Conservation (phyloP, 1,140 invertebrate genomes). For the Drosophila insularis region DNA sequence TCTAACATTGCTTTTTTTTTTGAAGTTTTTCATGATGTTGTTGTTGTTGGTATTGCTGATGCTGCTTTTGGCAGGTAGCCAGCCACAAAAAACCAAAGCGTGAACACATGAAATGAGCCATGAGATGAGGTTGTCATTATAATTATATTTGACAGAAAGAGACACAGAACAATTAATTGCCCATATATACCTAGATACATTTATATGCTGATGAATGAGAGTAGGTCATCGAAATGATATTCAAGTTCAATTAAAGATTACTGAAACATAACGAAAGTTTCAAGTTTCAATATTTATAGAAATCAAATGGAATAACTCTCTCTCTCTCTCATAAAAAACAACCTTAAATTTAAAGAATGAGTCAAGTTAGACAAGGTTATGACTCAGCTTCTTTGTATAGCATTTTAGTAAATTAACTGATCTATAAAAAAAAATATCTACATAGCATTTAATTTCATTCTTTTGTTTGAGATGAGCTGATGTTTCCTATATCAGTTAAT, state of each 20-base stretch:
- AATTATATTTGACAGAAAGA: neutral
- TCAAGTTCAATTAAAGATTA: neutral
- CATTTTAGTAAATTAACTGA: too few species aligned
- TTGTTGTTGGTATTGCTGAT: constrained; percentile 3
- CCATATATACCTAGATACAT: constrained; percentile 9
- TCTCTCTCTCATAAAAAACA: too few species aligned
- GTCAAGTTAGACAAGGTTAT: too few species aligned
- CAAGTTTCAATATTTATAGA: too few species aligned
- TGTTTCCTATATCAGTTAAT: too few species aligned
- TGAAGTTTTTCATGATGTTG: constrained; percentile 21
- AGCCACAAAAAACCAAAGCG: constrained; percentile 41
- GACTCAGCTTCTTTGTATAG: too few species aligned
- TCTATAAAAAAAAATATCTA: too few species aligned
- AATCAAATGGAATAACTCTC: too few species aligned
- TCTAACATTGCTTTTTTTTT: constrained; percentile 39
- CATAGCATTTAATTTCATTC: too few species aligned
- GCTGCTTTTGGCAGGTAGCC: constrained; percentile 34
- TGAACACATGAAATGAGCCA: constrained; percentile 69
- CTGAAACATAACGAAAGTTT: neutral
- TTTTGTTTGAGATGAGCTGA: too few species aligned
- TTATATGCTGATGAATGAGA: neutral
- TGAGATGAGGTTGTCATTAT: constrained; percentile 32
- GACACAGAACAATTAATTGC: constrained; percentile 21
- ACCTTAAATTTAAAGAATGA: too few species aligned
- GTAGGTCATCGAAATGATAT: neutral